These are phyloP conservation scores for Gymnocheta viridis DNA, from an alignment of 2,888 invertebrate species.

Conservation along the genomic window DNA sequence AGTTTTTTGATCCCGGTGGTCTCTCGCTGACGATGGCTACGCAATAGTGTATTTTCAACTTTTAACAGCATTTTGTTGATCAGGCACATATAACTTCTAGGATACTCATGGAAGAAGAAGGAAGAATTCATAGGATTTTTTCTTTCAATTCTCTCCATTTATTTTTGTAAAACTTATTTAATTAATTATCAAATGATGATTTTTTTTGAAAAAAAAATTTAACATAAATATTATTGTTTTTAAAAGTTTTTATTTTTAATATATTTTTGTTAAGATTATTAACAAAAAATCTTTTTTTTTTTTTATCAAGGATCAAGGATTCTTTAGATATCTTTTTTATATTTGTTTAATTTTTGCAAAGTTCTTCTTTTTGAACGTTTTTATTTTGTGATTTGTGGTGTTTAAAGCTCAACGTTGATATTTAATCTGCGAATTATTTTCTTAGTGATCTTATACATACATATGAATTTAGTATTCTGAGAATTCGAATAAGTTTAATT, in stretches of 20 bases:
- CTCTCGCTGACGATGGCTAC: constrained; percentile 91
- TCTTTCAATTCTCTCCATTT: constrained; percentile 81
- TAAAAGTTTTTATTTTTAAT: neutral
- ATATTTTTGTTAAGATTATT: neutral
- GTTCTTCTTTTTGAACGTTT: neutral
- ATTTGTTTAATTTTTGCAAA: neutral
- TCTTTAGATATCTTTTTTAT: neutral
- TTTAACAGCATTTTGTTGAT: constrained; percentile 87
- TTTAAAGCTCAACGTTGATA: constrained; percentile 44
- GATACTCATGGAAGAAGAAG: constrained; percentile 78
- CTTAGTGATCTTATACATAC: constrained; percentile 13
- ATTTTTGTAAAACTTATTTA: constrained; percentile 73
- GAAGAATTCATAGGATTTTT: constrained; percentile 73
- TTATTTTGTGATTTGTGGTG: constrained; percentile 31
- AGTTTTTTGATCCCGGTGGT: constrained; percentile 93
- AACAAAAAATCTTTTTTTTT: constrained; percentile 1
- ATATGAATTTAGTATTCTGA: neutral
- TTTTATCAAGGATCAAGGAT: neutral
- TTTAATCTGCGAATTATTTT: constrained; percentile 48
- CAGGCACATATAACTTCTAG: constrained; percentile 80
- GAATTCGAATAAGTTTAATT: constrained; percentile 65
- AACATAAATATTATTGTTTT: constrained; percentile 5
- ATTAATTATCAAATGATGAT: constrained; percentile 38
- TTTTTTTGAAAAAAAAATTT: constrained; percentile 17
- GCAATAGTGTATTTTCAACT: constrained; percentile 88